Percentiles rank a stretch among this genome's conserved stretches.
phyloP scores from a whole-genome alignment of 1,140 invertebrate genomes.

The Magallana ariakensis region DNA sequence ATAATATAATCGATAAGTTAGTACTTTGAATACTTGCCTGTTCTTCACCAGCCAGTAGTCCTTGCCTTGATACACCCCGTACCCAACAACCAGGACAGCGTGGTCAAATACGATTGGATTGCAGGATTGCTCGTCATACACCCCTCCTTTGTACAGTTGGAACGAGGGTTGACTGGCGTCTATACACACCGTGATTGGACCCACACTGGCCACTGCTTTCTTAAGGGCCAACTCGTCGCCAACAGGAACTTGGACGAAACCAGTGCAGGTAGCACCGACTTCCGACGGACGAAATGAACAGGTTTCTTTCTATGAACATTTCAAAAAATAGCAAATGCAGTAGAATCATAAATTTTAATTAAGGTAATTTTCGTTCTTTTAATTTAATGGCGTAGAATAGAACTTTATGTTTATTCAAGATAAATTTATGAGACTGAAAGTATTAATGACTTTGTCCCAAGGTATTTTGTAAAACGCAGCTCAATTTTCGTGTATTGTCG shows the following conservation, averaged over 20 bases:
- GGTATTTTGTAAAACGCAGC: too few species aligned
- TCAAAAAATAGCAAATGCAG: not conserved
- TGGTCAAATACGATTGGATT: constrained; percentile 72
- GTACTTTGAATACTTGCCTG: constrained; percentile 60
- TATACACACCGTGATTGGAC: constrained; percentile 86
- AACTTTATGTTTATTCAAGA: not conserved
- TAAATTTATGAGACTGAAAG: not conserved
- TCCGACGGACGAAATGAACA: not conserved
- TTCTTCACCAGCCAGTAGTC: constrained; percentile 83
- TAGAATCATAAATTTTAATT: not conserved
- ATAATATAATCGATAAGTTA: too few species aligned
- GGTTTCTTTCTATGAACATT: not conserved
- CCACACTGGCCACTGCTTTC: constrained; percentile 42
- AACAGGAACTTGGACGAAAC: not conserved
- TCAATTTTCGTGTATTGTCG: too few species aligned
- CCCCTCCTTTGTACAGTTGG: constrained; percentile 71
- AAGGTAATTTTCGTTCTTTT: not conserved
- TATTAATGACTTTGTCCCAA: not conserved
- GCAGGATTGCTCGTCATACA: not conserved
- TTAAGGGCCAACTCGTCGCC: not conserved
- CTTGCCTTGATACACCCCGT: constrained; percentile 82
- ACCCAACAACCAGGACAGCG: constrained; percentile 81
- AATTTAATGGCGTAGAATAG: not conserved
- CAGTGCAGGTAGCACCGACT: not conserved
- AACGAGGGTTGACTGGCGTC: constrained; percentile 83